Base-by-base conservation (phyloP, 2,797 vertebrate genomes). In the Molothrus ater region DNA sequence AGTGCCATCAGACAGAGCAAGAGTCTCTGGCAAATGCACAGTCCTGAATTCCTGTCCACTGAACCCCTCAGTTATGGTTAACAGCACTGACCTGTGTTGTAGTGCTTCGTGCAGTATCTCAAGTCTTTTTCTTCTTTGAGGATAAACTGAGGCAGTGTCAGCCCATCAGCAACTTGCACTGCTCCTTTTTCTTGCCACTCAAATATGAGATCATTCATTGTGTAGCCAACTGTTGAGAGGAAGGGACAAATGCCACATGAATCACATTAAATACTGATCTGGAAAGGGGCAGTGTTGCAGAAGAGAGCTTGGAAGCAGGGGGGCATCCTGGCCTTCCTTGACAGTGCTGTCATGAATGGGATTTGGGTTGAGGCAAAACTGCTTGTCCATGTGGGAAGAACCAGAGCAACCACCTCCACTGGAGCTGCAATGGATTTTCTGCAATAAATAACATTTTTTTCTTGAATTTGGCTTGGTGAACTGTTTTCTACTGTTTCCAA, bases 151-250 rank as follows among this genome's bases (percentile, higher is more conserved):
- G 99, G 99, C 97, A 99, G 96, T 8, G 99, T 99, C 93, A 99
- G 97, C 34, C 98, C 99, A 0, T 99, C 99, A 11, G 99, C 99
- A 74, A 99, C 98, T 97, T 99, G 99, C 93, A 99, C 99, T 0
- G 99, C 99, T 88, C 99, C 99, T 89, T 99, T 99, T 96, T 99
- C 98, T 50, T 99, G 99, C 99, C 99, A 99, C 97, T 99, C 99
- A 80, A 99, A 99, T 97, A 99, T 99, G 91, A 99, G 98, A 94
- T 99, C 99, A 15, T 99, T 99, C 99, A 99, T 99, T 22, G 99
- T 99, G 97, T 99, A 99, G 76, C 99, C 99, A 96, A 99, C 99
- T 99, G 97, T 61, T 50, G 93, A 93, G 86, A 96, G 48, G 12
- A 90, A 68, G 74, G 53, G 51, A 88, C 5, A 79, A 83, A 95